These are phyloP conservation scores for Cephalopholis sonnerati DNA, from an alignment of 2,113 vertebrate species.

Conservation along the genomic window DNA sequence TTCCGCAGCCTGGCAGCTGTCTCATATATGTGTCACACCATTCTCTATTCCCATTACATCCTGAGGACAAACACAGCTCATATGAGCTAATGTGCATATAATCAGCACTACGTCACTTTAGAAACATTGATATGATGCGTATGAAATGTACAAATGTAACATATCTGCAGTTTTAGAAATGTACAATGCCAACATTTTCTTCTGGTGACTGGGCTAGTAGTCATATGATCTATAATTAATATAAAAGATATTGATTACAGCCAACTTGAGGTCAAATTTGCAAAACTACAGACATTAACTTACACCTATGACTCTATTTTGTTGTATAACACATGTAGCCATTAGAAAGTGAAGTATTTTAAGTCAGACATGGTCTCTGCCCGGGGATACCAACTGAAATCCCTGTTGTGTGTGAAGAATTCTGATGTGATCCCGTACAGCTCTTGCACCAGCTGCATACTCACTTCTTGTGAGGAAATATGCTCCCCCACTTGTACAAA, in stretches of 20 bases:
- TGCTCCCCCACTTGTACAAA: background rate
- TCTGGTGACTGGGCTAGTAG: background rate
- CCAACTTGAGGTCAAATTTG: background rate
- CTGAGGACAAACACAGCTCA: too few relatives aligned
- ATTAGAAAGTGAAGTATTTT: background rate
- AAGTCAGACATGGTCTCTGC: slow-evolving; percentile 3
- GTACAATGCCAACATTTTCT: too few relatives aligned
- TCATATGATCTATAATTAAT: background rate
- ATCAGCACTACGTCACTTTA: too few relatives aligned
- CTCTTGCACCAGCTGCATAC: slow-evolving; percentile 27
- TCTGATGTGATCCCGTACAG: background rate
- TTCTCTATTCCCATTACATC: too few relatives aligned
- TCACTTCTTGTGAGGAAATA: background rate
- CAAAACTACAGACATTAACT: background rate
- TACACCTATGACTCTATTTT: background rate
- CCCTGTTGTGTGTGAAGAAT: slow-evolving; percentile 1
- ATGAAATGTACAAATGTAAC: too few relatives aligned
- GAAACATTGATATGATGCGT: too few relatives aligned
- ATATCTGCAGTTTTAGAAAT: too few relatives aligned
- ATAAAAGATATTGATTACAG: background rate
- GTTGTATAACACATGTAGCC: background rate
- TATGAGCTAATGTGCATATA: too few relatives aligned
- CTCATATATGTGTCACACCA: too few relatives aligned
- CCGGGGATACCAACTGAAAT: slow-evolving; percentile 6
- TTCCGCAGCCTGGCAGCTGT: too few relatives aligned